Base-by-base conservation (phyloP, 2,797 vertebrate species). In the Clarias platycephalus region DNA sequence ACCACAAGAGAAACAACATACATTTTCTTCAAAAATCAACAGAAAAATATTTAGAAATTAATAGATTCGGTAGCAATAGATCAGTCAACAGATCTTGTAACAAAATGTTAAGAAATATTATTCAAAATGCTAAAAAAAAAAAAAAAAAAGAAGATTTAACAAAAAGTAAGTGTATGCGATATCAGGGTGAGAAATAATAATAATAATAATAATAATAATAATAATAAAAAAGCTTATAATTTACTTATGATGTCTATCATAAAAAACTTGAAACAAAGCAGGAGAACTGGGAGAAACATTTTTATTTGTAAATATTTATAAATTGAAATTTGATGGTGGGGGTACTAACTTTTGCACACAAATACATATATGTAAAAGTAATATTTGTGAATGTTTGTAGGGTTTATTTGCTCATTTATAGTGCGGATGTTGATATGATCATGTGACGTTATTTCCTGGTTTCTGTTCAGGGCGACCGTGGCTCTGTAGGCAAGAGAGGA, bases 401-500 rank as follows among this genome's bases (percentile, higher is more conserved):
- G 28, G 28, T 67, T 67, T 34, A 34, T 68, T 5, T 24, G 34
- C 34, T 40, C 5, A 5, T 1, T 4, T 12, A 10, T 40, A 24
- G 37, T 24, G 24, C 53, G 70, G 4, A 2, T 34, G 5, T 10
- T 26, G 24, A 49, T 80, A 37, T 10, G 66, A 68, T 44, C 34
- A 12, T 4, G 5, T 9, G 15, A 26, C 20, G 22, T 55, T 28
- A 20, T 34, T 22, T 58, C 53, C n/a, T 82, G 55, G 34, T 80
- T 76, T 12, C 40, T 68, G 58, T 84, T 74, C 91, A 96, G 96
- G 96, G 96, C 0, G 95, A 96, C 31, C 91, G 95, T 88, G 95
- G 96, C n/a, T 80, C 95, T 20, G 93, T 94, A 0, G 95, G 96
- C 6, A 93, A 95, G 88, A 95, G 95, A 91, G 96, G 96, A 63